Evolutionary conservation across 1,140 invertebrate genomes (phyloP).

Genomic region (Leptopilina boulardi): DNA sequence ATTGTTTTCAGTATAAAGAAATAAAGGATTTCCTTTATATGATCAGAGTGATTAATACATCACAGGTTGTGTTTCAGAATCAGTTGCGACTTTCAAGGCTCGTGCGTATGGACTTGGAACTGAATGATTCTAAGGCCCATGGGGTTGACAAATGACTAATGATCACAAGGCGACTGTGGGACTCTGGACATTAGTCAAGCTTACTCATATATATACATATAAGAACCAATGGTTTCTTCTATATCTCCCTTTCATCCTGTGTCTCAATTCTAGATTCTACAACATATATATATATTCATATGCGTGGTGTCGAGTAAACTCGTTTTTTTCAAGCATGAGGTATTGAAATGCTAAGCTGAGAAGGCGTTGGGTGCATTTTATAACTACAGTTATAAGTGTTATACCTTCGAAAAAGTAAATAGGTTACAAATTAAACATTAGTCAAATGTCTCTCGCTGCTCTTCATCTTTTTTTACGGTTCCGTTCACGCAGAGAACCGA

Average conservation of each 20-base stretch:
- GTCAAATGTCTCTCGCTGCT: conserved; percentile 56
- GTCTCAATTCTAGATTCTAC: conserved; percentile 20
- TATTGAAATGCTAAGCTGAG: conserved; percentile 66
- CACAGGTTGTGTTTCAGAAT: conserved; percentile 3
- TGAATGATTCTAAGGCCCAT: conserved; percentile 9
- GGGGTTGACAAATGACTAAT: conserved; percentile 66
- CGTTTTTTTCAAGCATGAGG: conserved; percentile 33
- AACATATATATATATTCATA: background rate
- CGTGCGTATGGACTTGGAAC: conserved; percentile 26
- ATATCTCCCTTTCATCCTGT: background rate
- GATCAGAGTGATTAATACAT: conserved; percentile 28
- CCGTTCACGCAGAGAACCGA: no score
- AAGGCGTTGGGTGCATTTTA: conserved; percentile 31
- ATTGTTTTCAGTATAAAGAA: no score
- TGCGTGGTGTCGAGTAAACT: background rate
- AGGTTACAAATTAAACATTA: conserved; percentile 65
- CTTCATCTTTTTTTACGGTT: background rate
- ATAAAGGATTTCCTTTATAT: background rate
- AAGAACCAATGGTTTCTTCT: background rate
- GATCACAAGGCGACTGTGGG: conserved; percentile 57
- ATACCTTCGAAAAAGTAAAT: background rate
- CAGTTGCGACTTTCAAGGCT: conserved; percentile 8
- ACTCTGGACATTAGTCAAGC: conserved; percentile 65
- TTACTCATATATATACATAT: conserved; percentile 34
- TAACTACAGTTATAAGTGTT: background rate